These are phyloP conservation scores for Oryzias javanicus DNA, from an alignment of 2,113 vertebrate genomes.

Conservation along the genomic window DNA sequence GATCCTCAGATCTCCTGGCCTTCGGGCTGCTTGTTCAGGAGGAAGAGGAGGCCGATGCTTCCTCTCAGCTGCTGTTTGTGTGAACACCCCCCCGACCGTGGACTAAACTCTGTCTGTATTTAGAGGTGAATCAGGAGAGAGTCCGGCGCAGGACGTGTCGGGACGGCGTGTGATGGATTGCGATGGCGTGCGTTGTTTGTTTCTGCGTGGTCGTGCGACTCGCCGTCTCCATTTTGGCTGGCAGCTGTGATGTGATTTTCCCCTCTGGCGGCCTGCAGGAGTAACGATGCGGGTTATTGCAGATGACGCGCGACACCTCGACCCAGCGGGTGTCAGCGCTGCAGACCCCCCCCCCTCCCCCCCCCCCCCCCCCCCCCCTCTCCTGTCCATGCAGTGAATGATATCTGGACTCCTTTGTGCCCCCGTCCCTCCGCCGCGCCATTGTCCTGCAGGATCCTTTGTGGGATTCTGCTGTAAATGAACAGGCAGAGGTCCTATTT, in stretches of 20 bases:
- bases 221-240: slow-evolving; percentile 53
- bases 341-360: too few species aligned
- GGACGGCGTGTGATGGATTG: slow-evolving; percentile 35
- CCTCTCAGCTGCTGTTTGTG: slow-evolving; percentile 58
- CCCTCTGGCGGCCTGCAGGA: slow-evolving; percentile 62
- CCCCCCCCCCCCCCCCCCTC: too few species aligned
- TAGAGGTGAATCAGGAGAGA: slow-evolving; percentile 30
- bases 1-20: not conserved
- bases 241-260: slow-evolving; percentile 59
- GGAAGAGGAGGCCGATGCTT: slow-evolving; percentile 35
- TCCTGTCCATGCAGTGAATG: slow-evolving; percentile 66
- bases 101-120: slow-evolving; percentile 59
- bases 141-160: slow-evolving; percentile 28
- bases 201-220: slow-evolving; percentile 45
- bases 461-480: slow-evolving; percentile 53
- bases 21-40: slow-evolving; percentile 31
- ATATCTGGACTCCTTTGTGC: slow-evolving; percentile 66
- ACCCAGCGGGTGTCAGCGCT: slow-evolving; percentile 45
- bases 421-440: slow-evolving; percentile 29
- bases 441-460: slow-evolving; percentile 59
- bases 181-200: slow-evolving; percentile 11
- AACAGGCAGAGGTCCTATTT: slow-evolving; percentile 61
- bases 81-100: too few species aligned
- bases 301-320: slow-evolving; percentile 65
- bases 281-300: slow-evolving; percentile 70